These are phyloP conservation scores for Synchiropus splendidus DNA, from an alignment of 2,113 vertebrate species.

Conservation along the genomic window DNA sequence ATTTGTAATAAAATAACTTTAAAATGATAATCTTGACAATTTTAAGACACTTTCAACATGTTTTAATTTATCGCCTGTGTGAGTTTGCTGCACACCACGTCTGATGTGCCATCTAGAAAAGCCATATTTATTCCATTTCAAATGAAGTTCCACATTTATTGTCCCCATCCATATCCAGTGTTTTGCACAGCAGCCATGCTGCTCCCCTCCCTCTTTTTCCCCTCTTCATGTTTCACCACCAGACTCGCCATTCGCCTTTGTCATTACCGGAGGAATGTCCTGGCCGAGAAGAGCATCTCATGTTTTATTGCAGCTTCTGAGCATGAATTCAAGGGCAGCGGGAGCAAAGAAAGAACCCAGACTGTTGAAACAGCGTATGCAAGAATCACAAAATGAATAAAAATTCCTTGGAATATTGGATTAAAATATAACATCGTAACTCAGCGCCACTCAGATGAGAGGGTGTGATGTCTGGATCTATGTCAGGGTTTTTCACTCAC, in stretches of 20 bases:
- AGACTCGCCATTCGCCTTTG: slow-evolving; percentile 49
- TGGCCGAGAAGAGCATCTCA: slow-evolving; percentile 22
- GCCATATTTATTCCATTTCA: no score
- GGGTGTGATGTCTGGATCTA: slow-evolving; percentile 8
- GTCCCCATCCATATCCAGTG: no score
- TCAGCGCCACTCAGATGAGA: no score
- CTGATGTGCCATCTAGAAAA: no score
- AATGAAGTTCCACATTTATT: no score
- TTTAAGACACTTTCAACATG: no score
- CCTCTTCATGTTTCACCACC: slow-evolving; percentile 36
- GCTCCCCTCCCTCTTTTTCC: slow-evolving; percentile 8
- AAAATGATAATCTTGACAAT: no score
- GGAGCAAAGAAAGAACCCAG: slow-evolving; percentile 8
- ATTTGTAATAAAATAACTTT: no score
- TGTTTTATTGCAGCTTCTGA: slow-evolving; percentile 27
- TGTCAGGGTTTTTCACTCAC: slow-evolving; percentile 28
- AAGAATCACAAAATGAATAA: neutral
- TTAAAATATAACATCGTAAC: no score
- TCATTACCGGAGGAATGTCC: slow-evolving; percentile 51
- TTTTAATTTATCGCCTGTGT: no score
- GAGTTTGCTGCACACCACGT: no score
- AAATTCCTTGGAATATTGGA: no score
- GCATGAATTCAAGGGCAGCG: slow-evolving; percentile 16
- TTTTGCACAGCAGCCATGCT: neutral
- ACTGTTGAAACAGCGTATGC: neutral